phyloP scores from a whole-genome alignment of 2,113 vertebrate species.

The Neodon shergylaensis region DNA sequence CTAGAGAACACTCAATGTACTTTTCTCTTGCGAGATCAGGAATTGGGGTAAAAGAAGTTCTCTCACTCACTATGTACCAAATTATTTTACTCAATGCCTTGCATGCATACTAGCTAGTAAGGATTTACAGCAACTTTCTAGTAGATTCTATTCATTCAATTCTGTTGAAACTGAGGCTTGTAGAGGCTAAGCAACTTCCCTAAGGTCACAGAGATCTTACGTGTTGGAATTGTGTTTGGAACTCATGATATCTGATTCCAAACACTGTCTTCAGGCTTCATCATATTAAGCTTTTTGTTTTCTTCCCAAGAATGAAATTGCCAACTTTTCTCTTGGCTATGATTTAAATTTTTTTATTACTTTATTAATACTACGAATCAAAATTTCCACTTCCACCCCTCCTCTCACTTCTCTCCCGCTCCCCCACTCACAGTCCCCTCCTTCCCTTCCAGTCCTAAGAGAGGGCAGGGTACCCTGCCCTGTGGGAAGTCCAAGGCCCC shows the following conservation, averaged over 20 bases:
- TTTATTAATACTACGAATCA: too few relatives aligned
- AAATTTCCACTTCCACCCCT: too few relatives aligned
- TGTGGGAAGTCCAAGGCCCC: too few relatives aligned
- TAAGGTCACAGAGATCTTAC: not conserved
- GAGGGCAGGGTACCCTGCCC: too few relatives aligned
- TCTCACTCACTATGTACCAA: not conserved
- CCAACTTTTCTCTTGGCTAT: slow-evolving; percentile 4
- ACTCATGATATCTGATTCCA: not conserved
- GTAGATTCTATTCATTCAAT: not conserved
- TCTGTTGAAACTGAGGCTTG: not conserved
- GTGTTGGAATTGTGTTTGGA: not conserved
- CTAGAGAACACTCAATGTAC: not conserved
- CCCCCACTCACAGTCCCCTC: too few relatives aligned
- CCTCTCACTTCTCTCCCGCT: too few relatives aligned
- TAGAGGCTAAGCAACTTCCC: not conserved
- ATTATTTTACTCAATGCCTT: not conserved
- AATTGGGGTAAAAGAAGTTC: not conserved
- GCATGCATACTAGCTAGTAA: not conserved
- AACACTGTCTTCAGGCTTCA: not conserved
- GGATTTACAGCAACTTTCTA: not conserved
- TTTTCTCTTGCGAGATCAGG: not conserved
- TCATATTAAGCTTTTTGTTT: not conserved
- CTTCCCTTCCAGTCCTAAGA: too few relatives aligned
- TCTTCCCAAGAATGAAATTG: slow-evolving; percentile 23
- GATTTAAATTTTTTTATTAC: not conserved